Conservation (phyloP, 1,140 invertebrate species). For the Cherax quadricarinatus region DNA sequence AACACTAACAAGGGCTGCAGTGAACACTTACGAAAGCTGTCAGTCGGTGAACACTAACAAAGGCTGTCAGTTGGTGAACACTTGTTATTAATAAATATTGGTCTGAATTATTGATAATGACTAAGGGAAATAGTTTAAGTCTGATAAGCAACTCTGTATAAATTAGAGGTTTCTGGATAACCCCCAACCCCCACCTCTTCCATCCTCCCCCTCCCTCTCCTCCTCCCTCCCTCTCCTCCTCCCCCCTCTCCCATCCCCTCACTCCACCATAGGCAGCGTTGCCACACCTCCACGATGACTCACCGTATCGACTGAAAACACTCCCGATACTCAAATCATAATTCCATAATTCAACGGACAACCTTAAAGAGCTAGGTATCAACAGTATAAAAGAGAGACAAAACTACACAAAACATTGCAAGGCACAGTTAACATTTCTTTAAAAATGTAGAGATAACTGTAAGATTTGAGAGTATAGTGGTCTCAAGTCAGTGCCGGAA, state of each 20-base stretch:
- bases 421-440: not conserved
- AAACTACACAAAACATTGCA: not conserved
- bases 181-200: not conserved
- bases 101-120: no score
- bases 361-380: not conserved
- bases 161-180: constrained; percentile 28
- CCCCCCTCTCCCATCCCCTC: not conserved
- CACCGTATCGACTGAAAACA: constrained; percentile 45
- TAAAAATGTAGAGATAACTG: not conserved
- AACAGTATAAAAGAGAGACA: not conserved
- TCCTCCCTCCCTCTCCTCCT: not conserved
- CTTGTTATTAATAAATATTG: no score
- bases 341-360: not conserved
- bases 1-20: no score
- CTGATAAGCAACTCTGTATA: constrained; percentile 18
- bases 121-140: not conserved
- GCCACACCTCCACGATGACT: constrained; percentile 37
- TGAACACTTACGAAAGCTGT: no score
- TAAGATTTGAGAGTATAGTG: not conserved
- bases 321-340: constrained; percentile 18
- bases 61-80: no score
- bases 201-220: not conserved
- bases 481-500: not conserved
- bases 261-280: not conserved
- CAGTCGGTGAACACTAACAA: no score